These are phyloP conservation scores for Lottia gigantea DNA, from an alignment of 2,888 invertebrate genomes.

Conservation along the genomic window DNA sequence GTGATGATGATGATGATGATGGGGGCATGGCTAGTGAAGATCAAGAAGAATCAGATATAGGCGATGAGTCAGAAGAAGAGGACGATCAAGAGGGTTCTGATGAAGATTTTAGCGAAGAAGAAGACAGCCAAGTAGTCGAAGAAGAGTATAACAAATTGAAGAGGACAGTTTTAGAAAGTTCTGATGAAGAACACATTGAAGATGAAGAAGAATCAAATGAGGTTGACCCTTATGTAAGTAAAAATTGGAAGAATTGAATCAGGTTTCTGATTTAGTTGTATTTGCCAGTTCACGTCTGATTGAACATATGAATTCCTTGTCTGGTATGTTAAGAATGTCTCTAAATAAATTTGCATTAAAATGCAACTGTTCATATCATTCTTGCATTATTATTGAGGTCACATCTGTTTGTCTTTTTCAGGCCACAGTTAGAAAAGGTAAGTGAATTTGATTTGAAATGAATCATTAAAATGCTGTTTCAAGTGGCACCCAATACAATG, in stretches of 20 bases:
- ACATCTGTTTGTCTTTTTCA: not conserved
- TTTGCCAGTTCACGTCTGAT: too few relatives aligned
- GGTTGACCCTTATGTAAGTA: slow-evolving; percentile 18
- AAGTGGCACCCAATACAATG: too few relatives aligned
- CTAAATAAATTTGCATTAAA: too few relatives aligned
- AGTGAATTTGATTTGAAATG: not conserved
- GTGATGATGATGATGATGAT: slow-evolving; percentile 6
- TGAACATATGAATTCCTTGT: too few relatives aligned
- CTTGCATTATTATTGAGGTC: too few relatives aligned
- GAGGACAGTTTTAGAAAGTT: not conserved
- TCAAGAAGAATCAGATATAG: not conserved
- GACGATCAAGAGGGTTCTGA: not conserved
- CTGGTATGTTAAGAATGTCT: too few relatives aligned
- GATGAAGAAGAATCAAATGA: not conserved
- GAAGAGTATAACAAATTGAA: too few relatives aligned
- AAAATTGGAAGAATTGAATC: too few relatives aligned
- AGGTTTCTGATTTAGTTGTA: too few relatives aligned
- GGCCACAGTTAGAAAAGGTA: slow-evolving; percentile 19
- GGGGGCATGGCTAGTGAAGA: not conserved
- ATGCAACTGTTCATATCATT: too few relatives aligned
- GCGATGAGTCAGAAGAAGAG: not conserved
- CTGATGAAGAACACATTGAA: not conserved
- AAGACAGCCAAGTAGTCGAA: not conserved
- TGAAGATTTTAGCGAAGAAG: not conserved
- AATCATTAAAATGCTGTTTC: too few relatives aligned